Conservation (phyloP, 2,113 vertebrate species). For the Pseudopodoces humilis region DNA sequence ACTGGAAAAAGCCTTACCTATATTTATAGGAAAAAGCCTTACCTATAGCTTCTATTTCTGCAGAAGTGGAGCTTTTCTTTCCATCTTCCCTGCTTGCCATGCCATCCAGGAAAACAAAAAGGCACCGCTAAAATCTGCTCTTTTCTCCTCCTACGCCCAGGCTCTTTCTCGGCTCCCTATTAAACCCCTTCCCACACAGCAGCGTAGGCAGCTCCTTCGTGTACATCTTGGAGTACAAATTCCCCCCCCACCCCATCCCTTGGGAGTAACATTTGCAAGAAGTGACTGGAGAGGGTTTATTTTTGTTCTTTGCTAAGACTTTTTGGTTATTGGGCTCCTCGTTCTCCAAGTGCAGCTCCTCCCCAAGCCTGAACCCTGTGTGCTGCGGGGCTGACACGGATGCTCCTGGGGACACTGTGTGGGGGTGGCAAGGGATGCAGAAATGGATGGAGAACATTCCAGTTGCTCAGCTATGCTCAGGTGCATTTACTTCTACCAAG, state of each 20-base stretch:
- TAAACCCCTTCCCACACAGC: conserved; percentile 46
- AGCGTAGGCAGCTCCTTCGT: conserved; percentile 22
- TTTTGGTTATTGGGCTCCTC: neutral
- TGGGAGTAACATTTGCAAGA: neutral
- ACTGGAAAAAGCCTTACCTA: neutral
- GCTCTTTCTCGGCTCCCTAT: conserved; percentile 41
- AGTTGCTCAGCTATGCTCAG: neutral
- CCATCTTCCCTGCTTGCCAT: neutral
- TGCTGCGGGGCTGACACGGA: fast-evolving
- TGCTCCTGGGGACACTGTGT: neutral
- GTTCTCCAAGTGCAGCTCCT: neutral
- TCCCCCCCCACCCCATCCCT: neutral
- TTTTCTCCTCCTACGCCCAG: conserved; percentile 15
- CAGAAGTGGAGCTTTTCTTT: neutral
- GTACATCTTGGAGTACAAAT: neutral
- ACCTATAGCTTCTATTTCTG: neutral
- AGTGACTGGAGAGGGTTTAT: conserved; percentile 15
- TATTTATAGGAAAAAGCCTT: neutral
- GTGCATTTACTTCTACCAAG: neutral
- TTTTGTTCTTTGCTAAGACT: neutral
- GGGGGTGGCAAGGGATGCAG: neutral
- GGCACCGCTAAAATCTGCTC: conserved; percentile 51
- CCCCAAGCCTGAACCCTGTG: fast-evolving
- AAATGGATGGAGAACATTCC: neutral
- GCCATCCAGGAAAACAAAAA: conserved; percentile 55